phyloP scores from a whole-genome alignment of 2,888 invertebrate species.

The Caenorhabditis sp. region DNA sequence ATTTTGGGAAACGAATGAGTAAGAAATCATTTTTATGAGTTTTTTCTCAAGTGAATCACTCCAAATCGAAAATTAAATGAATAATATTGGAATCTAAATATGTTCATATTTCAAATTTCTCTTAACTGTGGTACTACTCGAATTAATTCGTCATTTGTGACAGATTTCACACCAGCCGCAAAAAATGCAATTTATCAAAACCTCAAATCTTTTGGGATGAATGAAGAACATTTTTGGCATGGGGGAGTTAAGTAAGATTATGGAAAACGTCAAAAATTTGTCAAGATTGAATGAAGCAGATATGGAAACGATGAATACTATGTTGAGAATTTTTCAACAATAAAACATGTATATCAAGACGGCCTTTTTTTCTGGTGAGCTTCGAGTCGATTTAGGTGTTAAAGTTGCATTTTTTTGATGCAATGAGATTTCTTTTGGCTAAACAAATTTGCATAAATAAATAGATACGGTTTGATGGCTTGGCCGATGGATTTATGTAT shows the following conservation, averaged over 20 bases:
- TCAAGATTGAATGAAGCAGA: neutral
- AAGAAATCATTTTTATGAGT: no score
- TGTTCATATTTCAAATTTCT: no score
- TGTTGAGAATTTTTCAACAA: neutral
- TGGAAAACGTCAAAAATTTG: neutral
- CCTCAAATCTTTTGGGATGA: neutral
- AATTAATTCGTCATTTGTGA: no score
- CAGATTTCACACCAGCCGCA: no score
- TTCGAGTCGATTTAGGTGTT: neutral
- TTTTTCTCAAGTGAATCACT: no score
- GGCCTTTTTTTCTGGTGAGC: neutral
- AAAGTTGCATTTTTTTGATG: neutral
- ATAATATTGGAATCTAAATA: no score
- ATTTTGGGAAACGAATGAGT: no score
- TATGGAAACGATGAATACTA: neutral
- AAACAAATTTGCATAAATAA: conserved; percentile 1
- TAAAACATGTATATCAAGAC: neutral
- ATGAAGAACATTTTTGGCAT: neutral
- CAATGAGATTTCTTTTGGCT: neutral
- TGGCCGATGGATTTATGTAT: neutral
- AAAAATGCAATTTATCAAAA: no score
- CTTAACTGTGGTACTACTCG: no score
- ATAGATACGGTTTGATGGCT: neutral
- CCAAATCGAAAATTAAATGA: no score
- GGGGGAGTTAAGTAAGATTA: neutral